Evolutionary conservation across 2,113 vertebrate species (phyloP), one percentile per base, ranked within the genome.

Genomic region (Desmodus rotundus): DNA sequence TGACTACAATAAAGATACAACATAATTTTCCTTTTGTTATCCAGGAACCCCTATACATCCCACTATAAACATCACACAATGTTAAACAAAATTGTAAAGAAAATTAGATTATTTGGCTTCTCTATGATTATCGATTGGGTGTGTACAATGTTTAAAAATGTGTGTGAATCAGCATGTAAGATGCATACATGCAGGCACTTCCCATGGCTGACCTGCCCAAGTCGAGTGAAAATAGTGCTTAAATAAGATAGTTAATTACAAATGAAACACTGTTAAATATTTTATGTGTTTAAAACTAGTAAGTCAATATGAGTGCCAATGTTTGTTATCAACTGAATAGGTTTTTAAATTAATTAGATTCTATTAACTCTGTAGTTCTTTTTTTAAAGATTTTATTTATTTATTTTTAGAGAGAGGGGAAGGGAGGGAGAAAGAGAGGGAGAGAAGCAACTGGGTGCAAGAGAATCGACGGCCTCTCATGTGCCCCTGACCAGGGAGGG

Each of bases 41-140:
- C 43, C 61, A 93, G 33, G 45, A 95, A 52, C 28, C 24, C 24
- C 50, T 72, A 33, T 47, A 82, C 11, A 76, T 63, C 87, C 72
- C 24, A 54, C 82, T 85, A 89, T 36, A 86, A 78, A 78, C 9
- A 85, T n/a, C 13, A 56, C 2, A 65, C 22, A 65, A 43, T 3
- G 31, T 83, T 89, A 83, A 88, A 84, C 22, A 95, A 81, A 93
- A 94, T 2, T 61, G 7, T 36, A 80, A 94, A 91, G 45, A 85
- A 87, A 74, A 86, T 61, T 17, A 45, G 26, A 91, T 80, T 74
- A 58, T 94, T 83, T 86, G 77, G 26, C 63, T 81, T 90, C 36
- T 38, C 33, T 63, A 24, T 47, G 43, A 50, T 20, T 83, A 58
- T 87, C 26, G 43, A 83, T 7, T 89, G 2, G 20, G 31, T 20